Evolutionary conservation across 2,888 invertebrate species (phyloP), one percentile per base, ranked within the genome.

Genomic region (Ectropis crepuscularia): DNA sequence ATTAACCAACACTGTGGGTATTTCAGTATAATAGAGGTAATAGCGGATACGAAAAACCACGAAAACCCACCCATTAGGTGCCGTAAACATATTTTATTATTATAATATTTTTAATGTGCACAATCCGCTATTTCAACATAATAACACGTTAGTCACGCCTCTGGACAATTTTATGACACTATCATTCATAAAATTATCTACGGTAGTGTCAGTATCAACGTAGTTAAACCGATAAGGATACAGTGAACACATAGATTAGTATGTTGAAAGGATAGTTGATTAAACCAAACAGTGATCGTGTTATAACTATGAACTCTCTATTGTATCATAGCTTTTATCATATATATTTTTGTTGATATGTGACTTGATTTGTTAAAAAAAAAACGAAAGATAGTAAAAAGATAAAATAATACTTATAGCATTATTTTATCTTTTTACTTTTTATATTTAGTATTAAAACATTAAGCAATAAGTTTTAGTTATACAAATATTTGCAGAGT

Each of bases 1-100:
- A 48, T 48, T 28, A 57, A 7, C 16, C 57, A 41, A 28, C n/a
- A 47, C 39, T 63, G 46, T 50, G 41, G 49, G 36, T 12, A 62
- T 53, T 57, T 57, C n/a, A 42, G 36, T 53, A 53, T 53, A 55
- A 28, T 51, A 28, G 16, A 28, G 16, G 16, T 28, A 53, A 57
- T 53, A 60, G 43, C 64, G 64, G 64, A 65, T 53, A 61, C 16
- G 45, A 60, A 65, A 58, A 61, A 65, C 64, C 64, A 45, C 64
- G 45, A 60, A 60, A 57, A 28, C 2, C 53, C 54, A 49, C 58
- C 53, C 49, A 63, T 59, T 55, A 54, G 49, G 16, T 41, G 11
- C 53, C 47, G 46, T 59, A 46, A 54, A 63, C 58, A 50, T 39
- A 12, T 45, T 48, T 45, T 50, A 45, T 43, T 63, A 36, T 46